phyloP scores from a whole-genome alignment of 2,113 vertebrate genomes.

The Gorsachius goisagi region DNA sequence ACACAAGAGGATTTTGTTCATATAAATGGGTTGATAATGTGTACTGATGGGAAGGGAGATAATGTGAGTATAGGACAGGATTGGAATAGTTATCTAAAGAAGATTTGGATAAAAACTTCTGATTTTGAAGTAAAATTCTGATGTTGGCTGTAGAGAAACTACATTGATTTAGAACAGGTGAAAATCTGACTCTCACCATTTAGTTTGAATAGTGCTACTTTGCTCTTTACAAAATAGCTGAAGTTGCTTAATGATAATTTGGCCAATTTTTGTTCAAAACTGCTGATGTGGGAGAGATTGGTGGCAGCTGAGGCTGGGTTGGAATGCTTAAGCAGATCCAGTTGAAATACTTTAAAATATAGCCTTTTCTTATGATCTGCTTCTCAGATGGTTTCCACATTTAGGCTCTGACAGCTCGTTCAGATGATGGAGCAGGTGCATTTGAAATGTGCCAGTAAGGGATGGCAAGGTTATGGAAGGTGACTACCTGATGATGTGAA shows the following conservation, averaged over 20 bases:
- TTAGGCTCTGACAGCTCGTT: background rate
- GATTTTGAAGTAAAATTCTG: background rate
- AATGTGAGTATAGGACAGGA: background rate
- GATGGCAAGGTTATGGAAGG: background rate
- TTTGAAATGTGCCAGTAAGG: background rate
- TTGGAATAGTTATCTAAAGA: background rate
- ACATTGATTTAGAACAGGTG: background rate
- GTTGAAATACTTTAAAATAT: background rate
- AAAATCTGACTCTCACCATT: background rate
- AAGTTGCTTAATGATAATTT: constrained; percentile 44
- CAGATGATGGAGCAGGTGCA: constrained; percentile 3
- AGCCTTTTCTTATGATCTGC: background rate
- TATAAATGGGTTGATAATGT: background rate
- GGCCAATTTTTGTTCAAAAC: constrained; percentile 31
- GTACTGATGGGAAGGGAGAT: background rate
- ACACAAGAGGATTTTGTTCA: background rate
- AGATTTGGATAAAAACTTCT: background rate
- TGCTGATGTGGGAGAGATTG: constrained; percentile 25
- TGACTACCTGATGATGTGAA: background rate
- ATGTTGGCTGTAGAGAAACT: background rate
- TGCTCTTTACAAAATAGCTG: constrained; percentile 18
- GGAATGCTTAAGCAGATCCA: constrained; percentile 35
- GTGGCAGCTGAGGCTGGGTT: constrained; percentile 10
- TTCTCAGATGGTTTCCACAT: background rate
- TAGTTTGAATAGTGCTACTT: background rate